Base-by-base conservation (phyloP, 2,888 invertebrate genomes). In the Pheosia gnoma region DNA sequence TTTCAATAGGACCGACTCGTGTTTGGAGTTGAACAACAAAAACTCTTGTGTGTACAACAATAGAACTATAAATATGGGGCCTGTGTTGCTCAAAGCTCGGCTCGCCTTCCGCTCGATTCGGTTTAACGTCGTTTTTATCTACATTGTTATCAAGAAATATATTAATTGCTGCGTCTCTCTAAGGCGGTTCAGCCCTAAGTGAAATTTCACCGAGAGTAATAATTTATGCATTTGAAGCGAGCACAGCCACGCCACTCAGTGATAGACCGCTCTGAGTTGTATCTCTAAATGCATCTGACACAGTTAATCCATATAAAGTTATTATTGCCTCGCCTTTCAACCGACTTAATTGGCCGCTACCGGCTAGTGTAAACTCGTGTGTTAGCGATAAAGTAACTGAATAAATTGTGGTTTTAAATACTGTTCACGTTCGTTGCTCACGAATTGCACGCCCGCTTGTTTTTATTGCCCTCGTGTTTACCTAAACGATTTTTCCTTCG, bases 271-370 rank as follows among this genome's bases (percentile, higher is more conserved):
- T 80, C 81, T 68, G 68, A 69, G 74, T 73, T 77, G 77, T 89
- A 89, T 90, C 88, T 86, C 73, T 84, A 83, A 88, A 86, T 85
- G 87, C 84, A 88, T 89, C 89, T 88, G 89, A 89, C 88, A 87
- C 82, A 85, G 83, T 87, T 89, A 87, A 88, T 89, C 89, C 87
- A 86, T 89, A 89, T 90, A 88, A 87, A 90, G 88, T 88, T 88
- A 90, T 89, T 90, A 88, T 85, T 84, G 81, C 85, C 78, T 85
- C 84, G 85, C 84, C 85, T 88, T 87, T 87, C 85, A 86, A 86
- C 84, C 75, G 80, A 84, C 83, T 89, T 90, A 89, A 91, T 90
- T 90, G 87, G 84, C 83, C 75, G 87, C 88, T 86, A 89, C 88
- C 81, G 84, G 81, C 81, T 79, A 81, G 87, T 86, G 88, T 88